Conservation (phyloP, 1,140 invertebrate species). For the Liolophura sinensis region DNA sequence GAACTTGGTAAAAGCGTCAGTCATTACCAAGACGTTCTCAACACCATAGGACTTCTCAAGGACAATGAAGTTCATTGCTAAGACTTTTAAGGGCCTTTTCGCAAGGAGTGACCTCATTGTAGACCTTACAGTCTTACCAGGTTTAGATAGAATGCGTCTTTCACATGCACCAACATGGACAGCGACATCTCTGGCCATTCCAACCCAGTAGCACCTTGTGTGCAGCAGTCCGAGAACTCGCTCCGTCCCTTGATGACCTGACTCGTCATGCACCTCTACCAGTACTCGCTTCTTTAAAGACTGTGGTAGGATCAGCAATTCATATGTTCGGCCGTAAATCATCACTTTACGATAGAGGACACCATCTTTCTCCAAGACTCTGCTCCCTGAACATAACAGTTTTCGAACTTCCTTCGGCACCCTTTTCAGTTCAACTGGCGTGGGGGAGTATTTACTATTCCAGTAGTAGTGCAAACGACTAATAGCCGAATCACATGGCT, state of each 20-base stretch:
- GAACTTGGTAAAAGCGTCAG: constrained; percentile 24
- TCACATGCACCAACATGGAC: too few species aligned
- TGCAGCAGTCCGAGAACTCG: constrained; percentile 13
- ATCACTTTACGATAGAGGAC: constrained; percentile 5
- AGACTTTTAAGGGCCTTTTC: constrained; percentile 18
- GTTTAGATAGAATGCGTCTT: constrained; percentile 20
- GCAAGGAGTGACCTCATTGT: constrained; percentile 13
- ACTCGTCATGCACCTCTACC: constrained; percentile 6
- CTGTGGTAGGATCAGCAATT: constrained; percentile 14
- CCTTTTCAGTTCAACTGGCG: too few species aligned
- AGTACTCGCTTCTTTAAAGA: constrained; percentile 2
- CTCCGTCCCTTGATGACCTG: constrained; percentile 22
- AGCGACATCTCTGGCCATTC: constrained; percentile 14
- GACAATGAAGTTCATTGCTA: constrained; percentile 22
- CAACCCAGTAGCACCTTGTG: constrained; percentile 19
- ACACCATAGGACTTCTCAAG: constrained; percentile 14
- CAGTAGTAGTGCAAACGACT: too few species aligned
- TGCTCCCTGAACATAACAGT: too few species aligned
- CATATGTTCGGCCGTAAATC: neutral
- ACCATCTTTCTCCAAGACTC: constrained; percentile 1
- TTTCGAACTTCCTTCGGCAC: too few species aligned
- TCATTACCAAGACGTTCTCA: constrained; percentile 33
- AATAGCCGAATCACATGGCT: too few species aligned
- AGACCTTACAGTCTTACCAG: constrained; percentile 4
- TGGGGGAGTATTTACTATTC: too few species aligned